A percentile compares a stretch with the other conserved stretches of the same genome.
Evolutionary conservation across 2,113 vertebrate genomes (phyloP).

Genomic region (Patagioenas fasciata): DNA sequence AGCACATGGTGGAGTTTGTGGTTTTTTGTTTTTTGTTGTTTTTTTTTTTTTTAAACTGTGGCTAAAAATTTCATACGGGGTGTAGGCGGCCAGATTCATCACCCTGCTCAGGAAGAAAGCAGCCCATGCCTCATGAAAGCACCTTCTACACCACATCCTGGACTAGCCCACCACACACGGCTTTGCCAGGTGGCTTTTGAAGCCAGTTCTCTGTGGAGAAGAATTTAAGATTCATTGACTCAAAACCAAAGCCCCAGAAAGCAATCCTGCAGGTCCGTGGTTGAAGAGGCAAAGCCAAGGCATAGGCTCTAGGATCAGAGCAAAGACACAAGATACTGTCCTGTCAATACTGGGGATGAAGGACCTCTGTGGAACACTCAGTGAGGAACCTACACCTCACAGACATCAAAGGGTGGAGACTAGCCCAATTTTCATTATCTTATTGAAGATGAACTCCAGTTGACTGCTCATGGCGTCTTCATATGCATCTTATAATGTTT

Average conservation of each 20-base stretch:
- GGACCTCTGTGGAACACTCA: not conserved
- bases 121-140: not conserved
- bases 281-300: not conserved
- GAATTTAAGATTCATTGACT: not conserved
- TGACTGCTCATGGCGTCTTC: not conserved
- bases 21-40: not conserved
- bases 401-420: not conserved
- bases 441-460: not conserved
- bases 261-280: not conserved
- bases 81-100: not conserved
- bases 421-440: too few relatives aligned
- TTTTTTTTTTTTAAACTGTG: not conserved
- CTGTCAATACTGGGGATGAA: not conserved
- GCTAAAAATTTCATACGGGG: not conserved
- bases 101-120: not conserved
- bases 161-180: not conserved
- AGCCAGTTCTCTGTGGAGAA: not conserved
- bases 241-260: not conserved
- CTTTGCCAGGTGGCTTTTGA: not conserved
- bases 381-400: not conserved
- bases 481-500: not conserved
- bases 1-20: not conserved
- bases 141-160: not conserved
- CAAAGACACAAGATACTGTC: not conserved
- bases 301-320: not conserved